A percentile compares a stretch with the other conserved stretches of the same genome.
Evolutionary conservation across 1,140 invertebrate genomes (phyloP).

Genomic region (Agrilus planipennis): DNA sequence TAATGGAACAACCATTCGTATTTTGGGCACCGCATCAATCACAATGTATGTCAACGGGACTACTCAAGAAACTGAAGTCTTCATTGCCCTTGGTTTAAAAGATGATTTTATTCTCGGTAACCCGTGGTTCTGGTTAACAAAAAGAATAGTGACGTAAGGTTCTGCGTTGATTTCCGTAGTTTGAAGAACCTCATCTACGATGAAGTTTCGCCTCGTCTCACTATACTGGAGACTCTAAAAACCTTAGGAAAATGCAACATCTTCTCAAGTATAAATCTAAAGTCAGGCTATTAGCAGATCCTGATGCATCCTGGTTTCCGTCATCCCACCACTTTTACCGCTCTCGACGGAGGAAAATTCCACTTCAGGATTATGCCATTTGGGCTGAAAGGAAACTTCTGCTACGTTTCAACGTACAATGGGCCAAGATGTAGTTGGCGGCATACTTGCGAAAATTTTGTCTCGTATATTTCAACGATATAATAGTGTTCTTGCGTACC

Average conservation of each 20-base stretch:
- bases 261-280: constrained; percentile 18
- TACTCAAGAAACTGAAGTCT: too few relatives aligned
- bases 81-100: too few relatives aligned
- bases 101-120: too few relatives aligned
- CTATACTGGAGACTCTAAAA: constrained; percentile 9
- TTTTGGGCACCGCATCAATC: too few relatives aligned
- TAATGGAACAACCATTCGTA: too few relatives aligned
- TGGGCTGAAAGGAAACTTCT: too few relatives aligned
- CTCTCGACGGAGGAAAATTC: too few relatives aligned
- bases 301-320: constrained; percentile 7
- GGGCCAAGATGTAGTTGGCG: constrained; percentile 10
- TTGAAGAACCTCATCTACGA: constrained; percentile 34
- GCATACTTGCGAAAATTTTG: constrained; percentile 9
- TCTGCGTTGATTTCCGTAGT: constrained; percentile 21
- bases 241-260: constrained; percentile 9
- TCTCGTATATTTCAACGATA: constrained; percentile 13
- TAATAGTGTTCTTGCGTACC: constrained; percentile 4
- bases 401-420: too few relatives aligned
- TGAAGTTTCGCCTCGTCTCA: constrained; percentile 21
- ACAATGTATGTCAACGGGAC: too few relatives aligned
- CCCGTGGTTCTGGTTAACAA: constrained; percentile 11
- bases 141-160: constrained; percentile 12
- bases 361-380: too few relatives aligned
- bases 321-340: constrained; percentile 20
- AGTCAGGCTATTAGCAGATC: constrained; percentile 22